Evolutionary conservation across 2,888 invertebrate species (phyloP), one percentile per base, ranked within the genome.

Genomic region (Hypena proboscidalis): DNA sequence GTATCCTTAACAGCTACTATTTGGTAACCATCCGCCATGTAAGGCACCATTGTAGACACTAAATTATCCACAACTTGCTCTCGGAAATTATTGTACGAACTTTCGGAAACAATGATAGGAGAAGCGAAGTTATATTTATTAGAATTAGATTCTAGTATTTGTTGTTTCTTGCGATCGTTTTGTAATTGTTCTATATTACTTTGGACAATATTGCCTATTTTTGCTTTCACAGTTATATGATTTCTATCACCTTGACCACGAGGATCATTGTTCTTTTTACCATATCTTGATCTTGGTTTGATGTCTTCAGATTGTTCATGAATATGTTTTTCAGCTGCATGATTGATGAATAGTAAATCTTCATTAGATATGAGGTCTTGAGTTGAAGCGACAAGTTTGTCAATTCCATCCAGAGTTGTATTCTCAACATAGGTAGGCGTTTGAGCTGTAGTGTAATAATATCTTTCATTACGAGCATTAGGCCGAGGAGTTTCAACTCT

Each of bases 311-410:
- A 73, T 29, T 78, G 71, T 4, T 75, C 70, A 21, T 67, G 67
- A 0, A 75, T 63, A 3, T 78, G 64, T 52, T 80, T 82, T 63
- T 90, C 90, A 4, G 76, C 82, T 0, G 90, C 86, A 17, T 90
- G 83, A 43, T 95, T 95, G 0, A 95, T 94, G 65, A 91, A 92
- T 5, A 94, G 60, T 4, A 95, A 87, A 73, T 94, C 94, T 64
- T 93, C 92, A 48, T 93, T 93, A 0, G 93, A 88, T 45, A 95
- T 92, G 5, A 94, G 77, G 71, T 94, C 92, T 67, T 92, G 92
- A 0, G 93, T 93, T 1, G 89, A 92, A 25, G 92, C 92, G 7
- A 93, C 92, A 23, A 93, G 74, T 61, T 84, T 92, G 2, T 87
- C 85, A 23, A 88, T 86, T 1, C 89, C 85, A 23, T 82, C 72